Conservation (phyloP, 2,113 vertebrate genomes). For the Bothrops jararaca region DNA sequence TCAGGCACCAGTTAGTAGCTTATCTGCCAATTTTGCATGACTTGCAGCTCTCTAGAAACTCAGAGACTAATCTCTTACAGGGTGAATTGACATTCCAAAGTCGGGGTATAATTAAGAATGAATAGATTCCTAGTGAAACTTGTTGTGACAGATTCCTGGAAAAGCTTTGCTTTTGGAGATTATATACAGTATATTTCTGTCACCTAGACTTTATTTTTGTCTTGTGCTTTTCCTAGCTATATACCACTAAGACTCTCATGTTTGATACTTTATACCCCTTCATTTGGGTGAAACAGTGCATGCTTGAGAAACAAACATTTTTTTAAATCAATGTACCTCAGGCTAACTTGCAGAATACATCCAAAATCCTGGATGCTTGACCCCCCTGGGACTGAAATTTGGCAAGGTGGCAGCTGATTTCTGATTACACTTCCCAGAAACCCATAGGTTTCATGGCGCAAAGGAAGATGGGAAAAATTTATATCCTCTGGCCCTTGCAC, state of each 20-base stretch:
- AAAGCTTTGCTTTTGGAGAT: background rate
- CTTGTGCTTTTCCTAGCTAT: background rate
- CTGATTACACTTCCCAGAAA: background rate
- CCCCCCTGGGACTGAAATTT: background rate
- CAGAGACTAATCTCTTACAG: background rate
- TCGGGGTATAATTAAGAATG: background rate
- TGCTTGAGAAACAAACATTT: background rate
- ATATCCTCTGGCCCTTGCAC: background rate
- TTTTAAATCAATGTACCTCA: background rate
- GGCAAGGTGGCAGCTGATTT: background rate
- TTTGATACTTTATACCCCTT: background rate
- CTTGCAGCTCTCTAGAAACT: background rate
- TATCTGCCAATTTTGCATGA: background rate
- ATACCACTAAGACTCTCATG: background rate
- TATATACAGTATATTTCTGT: background rate
- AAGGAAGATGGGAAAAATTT: background rate
- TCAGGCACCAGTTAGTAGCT: background rate
- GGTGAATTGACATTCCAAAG: background rate
- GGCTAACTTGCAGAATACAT: background rate
- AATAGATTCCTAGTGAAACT: background rate
- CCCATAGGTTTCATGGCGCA: background rate
- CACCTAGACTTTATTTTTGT: background rate
- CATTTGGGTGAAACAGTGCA: background rate
- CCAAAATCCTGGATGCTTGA: background rate
- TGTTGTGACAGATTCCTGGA: background rate